phyloP scores from a whole-genome alignment of 2,888 invertebrate species.

The Dichetophora obliterata region DNA sequence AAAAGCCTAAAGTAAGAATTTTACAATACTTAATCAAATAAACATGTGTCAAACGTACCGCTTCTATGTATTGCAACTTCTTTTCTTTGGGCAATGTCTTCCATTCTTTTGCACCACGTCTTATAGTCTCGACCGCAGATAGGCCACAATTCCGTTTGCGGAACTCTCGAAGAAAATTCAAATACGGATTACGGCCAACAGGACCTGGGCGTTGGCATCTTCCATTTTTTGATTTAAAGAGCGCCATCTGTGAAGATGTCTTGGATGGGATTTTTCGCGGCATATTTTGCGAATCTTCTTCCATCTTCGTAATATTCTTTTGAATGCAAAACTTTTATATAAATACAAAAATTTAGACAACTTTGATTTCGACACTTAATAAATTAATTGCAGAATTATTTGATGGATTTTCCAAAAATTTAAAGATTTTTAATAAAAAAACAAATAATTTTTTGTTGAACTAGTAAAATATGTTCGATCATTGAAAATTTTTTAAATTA shows the following conservation, averaged over 20 bases:
- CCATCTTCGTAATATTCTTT: slow-evolving; percentile 22
- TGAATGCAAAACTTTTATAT: not conserved
- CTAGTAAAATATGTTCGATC: not conserved
- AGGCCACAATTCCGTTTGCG: slow-evolving; percentile 38
- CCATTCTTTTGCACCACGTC: slow-evolving; percentile 47
- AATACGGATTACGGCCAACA: slow-evolving; percentile 45
- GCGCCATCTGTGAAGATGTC: not conserved
- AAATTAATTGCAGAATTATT: not conserved
- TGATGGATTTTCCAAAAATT: not conserved
- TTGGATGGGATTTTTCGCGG: not conserved
- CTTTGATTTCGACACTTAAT: not conserved
- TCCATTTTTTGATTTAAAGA: slow-evolving; percentile 3
- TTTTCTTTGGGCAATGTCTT: slow-evolving; percentile 41
- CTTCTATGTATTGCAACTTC: slow-evolving; percentile 43
- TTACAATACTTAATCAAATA: slow-evolving; percentile 12
- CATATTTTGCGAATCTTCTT: not conserved
- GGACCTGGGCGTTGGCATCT: slow-evolving; percentile 43
- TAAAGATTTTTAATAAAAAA: not conserved
- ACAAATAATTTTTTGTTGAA: not conserved
- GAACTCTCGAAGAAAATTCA: slow-evolving; percentile 49
- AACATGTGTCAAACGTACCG: slow-evolving; percentile 35
- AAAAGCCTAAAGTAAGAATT: slow-evolving; percentile 44
- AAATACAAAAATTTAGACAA: not conserved
- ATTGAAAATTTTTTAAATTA: not conserved
- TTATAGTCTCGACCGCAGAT: slow-evolving; percentile 40